Conservation (phyloP, 2,113 vertebrate genomes). For the Eulacestoma nigropectus region DNA sequence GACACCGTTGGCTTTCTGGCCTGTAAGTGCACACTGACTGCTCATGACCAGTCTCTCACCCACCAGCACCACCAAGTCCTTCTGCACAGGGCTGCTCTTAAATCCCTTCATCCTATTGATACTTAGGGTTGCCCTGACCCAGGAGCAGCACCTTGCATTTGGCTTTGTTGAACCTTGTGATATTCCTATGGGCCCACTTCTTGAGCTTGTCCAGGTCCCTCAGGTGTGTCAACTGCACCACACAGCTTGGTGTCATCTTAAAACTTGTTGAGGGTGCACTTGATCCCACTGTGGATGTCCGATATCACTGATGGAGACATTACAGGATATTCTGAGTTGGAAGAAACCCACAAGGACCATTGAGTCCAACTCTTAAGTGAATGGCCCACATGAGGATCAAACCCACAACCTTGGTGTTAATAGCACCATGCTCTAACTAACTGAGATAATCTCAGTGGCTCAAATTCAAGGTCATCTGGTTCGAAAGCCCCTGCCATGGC, state of each 20-base stretch:
- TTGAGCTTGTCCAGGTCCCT: neutral
- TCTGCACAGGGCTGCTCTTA: neutral
- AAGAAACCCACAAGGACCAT: neutral
- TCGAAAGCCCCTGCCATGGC: neutral
- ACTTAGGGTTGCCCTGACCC: neutral
- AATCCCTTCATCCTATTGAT: neutral
- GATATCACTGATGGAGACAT: neutral
- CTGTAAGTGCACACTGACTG: accelerated
- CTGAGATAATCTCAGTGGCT: neutral
- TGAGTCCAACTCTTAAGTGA: neutral
- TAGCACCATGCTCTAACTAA: neutral
- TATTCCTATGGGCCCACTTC: neutral
- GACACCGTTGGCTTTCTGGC: accelerated
- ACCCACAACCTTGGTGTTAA: neutral
- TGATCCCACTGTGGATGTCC: neutral
- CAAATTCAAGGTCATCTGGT: neutral
- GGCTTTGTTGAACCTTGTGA: neutral
- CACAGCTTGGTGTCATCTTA: neutral
- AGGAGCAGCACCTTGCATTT: neutral
- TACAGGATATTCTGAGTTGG: neutral
- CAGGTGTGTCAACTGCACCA: neutral
- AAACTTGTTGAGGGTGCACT: neutral
- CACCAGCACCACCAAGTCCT: neutral
- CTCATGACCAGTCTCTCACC: neutral
- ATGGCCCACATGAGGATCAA: neutral